Percentiles rank a stretch among this genome's conserved stretches.
phyloP scores from a whole-genome alignment of 2,113 vertebrate species.

The Tinamus guttatus region DNA sequence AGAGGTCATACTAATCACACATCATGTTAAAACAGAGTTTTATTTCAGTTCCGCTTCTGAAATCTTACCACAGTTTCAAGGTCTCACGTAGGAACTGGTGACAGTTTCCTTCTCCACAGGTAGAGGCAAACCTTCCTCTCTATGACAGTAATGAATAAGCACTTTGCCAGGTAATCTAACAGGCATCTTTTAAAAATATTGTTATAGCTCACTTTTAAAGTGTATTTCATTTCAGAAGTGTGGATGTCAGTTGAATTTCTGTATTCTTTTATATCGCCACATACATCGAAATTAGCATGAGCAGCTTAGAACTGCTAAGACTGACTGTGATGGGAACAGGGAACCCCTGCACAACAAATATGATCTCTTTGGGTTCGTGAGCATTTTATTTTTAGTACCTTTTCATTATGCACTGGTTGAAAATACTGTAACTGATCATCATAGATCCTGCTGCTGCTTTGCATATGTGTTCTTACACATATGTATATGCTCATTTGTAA shows the following conservation, averaged over 20 bases:
- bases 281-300: neutral
- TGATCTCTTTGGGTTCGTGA: neutral
- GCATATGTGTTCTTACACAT: neutral
- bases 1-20: constrained; percentile 76
- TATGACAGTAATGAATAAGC: neutral
- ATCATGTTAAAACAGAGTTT: constrained; percentile 4
- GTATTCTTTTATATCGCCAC: neutral
- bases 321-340: neutral
- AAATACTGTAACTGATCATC: neutral
- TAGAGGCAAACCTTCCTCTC: neutral
- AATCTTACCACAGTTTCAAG: neutral
- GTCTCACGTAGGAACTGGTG: neutral
- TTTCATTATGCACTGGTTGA: neutral
- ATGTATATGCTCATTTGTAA: neutral
- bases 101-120: neutral
- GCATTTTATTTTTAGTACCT: accelerated
- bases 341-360: neutral
- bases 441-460: neutral
- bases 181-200: neutral
- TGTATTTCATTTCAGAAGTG: neutral
- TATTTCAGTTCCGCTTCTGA: neutral
- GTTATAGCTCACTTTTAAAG: neutral
- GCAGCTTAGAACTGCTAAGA: neutral
- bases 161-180: neutral
- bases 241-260: neutral